Evolutionary conservation across 2,888 invertebrate genomes (phyloP), one percentile per base, ranked within the genome.

Genomic region (Conistra vaccinii): DNA sequence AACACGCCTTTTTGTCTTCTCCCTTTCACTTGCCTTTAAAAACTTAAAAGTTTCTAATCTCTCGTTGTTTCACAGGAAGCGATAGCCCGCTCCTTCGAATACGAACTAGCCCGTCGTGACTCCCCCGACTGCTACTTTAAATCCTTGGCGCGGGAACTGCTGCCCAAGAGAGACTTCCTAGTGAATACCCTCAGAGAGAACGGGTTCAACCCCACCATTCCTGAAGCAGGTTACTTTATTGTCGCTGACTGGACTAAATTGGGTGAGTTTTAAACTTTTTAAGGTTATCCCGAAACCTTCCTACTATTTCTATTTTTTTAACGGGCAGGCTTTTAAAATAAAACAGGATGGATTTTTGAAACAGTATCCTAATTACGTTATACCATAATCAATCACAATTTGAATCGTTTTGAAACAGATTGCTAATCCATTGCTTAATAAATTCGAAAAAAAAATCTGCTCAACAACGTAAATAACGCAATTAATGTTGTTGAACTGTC

Each of bases 221-320:
- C 99, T 0, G 99, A 99, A 87, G 99, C 99, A 5, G 99, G 99
- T 0, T 99, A 99, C 95, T 99, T 99, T 92, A 98, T 99, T 97
- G 93, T 99, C 69, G 99, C 99, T 2, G 99, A 99, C 94, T 99
- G 98, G 98, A 97, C 98, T 17, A 96, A 97, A 7, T 94, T 99
- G 81, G 97, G 98, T 98, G 92, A 94, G 83, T 70, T 5, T 17
- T 29, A 48, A 45, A 29, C 45, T 63, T 42, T 4, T 17, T 57
- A 48, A 48, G 7, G 20, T 20, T 48, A 48, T 2, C 45, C 6
- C 45, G 6, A 20, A 48, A 20, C 14, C 45, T 17, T 57, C 14
- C 1, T 10, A 12, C 20, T 32, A 10, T 23, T 12, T 6, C 29
- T 10, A 29, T 10, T 29, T 20, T 10, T 29, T 20, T 10, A 1